These are phyloP conservation scores for Chelon labrosus DNA, from an alignment of 2,797 vertebrate species.

Conservation along the genomic window DNA sequence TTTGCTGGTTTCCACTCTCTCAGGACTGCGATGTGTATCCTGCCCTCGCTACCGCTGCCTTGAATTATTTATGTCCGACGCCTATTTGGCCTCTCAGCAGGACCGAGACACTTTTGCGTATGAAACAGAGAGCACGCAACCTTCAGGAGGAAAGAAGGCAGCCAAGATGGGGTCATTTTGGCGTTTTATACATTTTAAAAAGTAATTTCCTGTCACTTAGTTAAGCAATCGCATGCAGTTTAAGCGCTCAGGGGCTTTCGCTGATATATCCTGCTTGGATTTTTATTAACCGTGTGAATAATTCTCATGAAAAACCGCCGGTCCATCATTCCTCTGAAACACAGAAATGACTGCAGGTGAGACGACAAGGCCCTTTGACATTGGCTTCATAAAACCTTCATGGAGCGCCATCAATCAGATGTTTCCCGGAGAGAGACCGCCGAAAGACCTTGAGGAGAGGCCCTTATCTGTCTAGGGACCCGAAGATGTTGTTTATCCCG, in stretches of 20 bases:
- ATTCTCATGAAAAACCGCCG: constrained; percentile 18
- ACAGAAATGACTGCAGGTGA: constrained; percentile 51
- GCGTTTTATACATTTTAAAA: constrained; percentile 27
- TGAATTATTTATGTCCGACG: constrained; percentile 78
- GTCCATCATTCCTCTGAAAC: constrained; percentile 37
- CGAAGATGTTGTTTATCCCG: constrained; percentile 45
- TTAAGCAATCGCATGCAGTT: constrained; percentile 11
- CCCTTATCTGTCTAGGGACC: constrained; percentile 31
- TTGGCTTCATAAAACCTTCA: constrained; percentile 66
- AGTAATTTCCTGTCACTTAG: constrained; percentile 10
- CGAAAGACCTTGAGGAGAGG: constrained; percentile 60
- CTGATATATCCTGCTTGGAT: not conserved
- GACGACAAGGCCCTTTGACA: constrained; percentile 67
- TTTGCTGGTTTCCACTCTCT: constrained; percentile 63
- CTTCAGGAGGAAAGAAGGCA: constrained; percentile 39
- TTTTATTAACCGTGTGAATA: constrained; percentile 10
- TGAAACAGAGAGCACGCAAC: constrained; percentile 45
- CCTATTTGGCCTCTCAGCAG: constrained; percentile 61
- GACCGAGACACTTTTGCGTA: constrained; percentile 40
- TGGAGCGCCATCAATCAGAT: constrained; percentile 64
- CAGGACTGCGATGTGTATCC: constrained; percentile 57
- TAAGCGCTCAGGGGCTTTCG: not conserved
- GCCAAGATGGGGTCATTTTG: constrained; percentile 2
- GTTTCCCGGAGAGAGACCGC: constrained; percentile 40
- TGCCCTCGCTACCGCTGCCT: constrained; percentile 33